Evolutionary conservation across 2,113 vertebrate species (phyloP).

Genomic region (Macrotis lagotis): DNA sequence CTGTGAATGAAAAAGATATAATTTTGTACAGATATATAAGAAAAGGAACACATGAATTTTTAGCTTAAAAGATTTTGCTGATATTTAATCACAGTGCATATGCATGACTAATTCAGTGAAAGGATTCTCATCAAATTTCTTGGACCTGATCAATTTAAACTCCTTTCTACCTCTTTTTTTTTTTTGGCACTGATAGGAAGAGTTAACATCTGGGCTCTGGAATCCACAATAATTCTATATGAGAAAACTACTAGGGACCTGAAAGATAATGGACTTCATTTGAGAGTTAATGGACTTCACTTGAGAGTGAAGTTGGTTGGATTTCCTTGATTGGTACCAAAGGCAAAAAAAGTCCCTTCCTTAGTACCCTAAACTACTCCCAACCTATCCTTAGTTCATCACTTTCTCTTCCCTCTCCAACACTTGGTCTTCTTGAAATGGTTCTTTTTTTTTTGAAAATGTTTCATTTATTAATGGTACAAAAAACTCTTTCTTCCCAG

Average conservation of each 20-base stretch:
- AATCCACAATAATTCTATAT: neutral
- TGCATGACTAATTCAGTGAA: neutral
- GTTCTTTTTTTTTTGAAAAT: too few species aligned
- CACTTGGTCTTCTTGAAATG: neutral
- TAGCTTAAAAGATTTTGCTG: neutral
- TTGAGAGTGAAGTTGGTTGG: too few species aligned
- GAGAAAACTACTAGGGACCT: neutral
- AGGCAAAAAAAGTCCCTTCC: neutral
- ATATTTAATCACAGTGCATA: neutral
- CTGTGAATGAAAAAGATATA: conserved; percentile 61
- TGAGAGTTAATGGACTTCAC: neutral
- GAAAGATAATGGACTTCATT: neutral
- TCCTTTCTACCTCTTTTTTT: neutral
- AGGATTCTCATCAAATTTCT: conserved; percentile 4
- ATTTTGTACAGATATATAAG: neutral
- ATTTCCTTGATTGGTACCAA: conserved; percentile 2
- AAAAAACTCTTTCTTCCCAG: too few species aligned
- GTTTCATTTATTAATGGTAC: too few species aligned
- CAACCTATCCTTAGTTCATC: neutral
- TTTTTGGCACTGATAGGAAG: neutral
- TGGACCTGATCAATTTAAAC: neutral
- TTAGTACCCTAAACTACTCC: neutral
- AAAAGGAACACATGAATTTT: neutral
- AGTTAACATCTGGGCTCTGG: neutral
- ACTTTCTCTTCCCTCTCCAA: neutral